phyloP scores from a whole-genome alignment of 2,797 vertebrate species.

The Gymnodraco acuticeps region DNA sequence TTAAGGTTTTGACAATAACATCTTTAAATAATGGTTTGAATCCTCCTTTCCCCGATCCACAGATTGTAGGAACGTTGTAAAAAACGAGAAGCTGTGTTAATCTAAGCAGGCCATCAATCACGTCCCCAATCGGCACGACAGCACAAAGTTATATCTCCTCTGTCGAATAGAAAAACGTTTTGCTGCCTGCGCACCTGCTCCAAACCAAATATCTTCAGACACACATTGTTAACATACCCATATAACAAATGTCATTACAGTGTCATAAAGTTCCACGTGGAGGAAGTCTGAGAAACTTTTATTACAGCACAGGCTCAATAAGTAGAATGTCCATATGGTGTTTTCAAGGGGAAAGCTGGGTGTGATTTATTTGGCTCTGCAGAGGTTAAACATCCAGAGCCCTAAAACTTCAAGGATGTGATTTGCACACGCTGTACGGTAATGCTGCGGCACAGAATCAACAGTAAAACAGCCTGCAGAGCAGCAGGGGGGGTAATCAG shows the following conservation, averaged over 20 bases:
- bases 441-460: slow-evolving; percentile 3
- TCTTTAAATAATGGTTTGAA: not conserved
- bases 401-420: slow-evolving; percentile 69
- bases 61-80: slow-evolving; percentile 29
- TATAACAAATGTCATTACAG: slow-evolving; percentile 73
- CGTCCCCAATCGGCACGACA: slow-evolving; percentile 56
- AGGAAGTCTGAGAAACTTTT: slow-evolving; percentile 79
- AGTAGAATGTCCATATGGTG: slow-evolving; percentile 51
- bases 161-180: slow-evolving; percentile 61
- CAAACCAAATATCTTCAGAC: slow-evolving; percentile 78
- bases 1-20: not conserved
- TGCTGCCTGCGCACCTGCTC: slow-evolving; percentile 73
- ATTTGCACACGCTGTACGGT: slow-evolving; percentile 61
- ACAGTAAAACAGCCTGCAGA: not conserved
- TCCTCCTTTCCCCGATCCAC: not conserved
- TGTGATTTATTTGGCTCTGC: slow-evolving; percentile 76
- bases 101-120: slow-evolving; percentile 69
- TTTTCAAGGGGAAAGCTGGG: slow-evolving; percentile 67
- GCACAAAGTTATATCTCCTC: slow-evolving; percentile 43
- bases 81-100: slow-evolving; percentile 62
- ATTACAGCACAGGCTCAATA: slow-evolving; percentile 54
- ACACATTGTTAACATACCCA: slow-evolving; percentile 65
- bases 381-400: slow-evolving; percentile 60
- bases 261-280: slow-evolving; percentile 74
- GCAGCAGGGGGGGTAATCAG: not conserved